Conservation (phyloP, 2,113 vertebrate genomes). For the Carlito syrichta region DNA sequence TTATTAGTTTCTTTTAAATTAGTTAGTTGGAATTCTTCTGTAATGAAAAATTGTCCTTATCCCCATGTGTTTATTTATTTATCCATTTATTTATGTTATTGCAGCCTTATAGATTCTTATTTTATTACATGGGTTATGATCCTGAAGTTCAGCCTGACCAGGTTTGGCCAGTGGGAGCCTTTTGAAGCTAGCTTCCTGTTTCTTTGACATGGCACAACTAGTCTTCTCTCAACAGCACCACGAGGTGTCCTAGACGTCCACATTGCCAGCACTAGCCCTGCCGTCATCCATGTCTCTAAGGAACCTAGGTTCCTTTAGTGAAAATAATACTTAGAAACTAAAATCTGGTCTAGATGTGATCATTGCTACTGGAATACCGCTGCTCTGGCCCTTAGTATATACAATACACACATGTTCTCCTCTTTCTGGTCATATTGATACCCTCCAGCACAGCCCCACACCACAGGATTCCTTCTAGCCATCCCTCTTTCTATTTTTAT, state of each 20-base stretch:
- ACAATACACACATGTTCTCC: not conserved
- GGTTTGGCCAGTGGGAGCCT: not conserved
- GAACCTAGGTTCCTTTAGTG: not conserved
- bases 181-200: not conserved
- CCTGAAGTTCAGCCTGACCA: not conserved
- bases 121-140: not conserved
- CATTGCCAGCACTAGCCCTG: not conserved
- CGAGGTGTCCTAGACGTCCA: not conserved
- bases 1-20: not conserved
- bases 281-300: not conserved
- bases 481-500: not conserved
- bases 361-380: not conserved
- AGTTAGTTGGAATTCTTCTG: not conserved
- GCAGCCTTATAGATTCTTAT: not conserved
- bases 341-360: not conserved
- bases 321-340: not conserved
- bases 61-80: too few relatives aligned
- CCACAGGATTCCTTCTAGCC: not conserved
- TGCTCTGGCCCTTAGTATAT: not conserved
- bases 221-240: not conserved
- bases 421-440: not conserved
- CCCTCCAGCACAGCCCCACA: not conserved
- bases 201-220: not conserved
- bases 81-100: not conserved
- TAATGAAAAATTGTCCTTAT: not conserved